These are phyloP conservation scores for Rhopalosiphum nymphaeae DNA, from an alignment of 2,888 invertebrate genomes.

Conservation along the genomic window DNA sequence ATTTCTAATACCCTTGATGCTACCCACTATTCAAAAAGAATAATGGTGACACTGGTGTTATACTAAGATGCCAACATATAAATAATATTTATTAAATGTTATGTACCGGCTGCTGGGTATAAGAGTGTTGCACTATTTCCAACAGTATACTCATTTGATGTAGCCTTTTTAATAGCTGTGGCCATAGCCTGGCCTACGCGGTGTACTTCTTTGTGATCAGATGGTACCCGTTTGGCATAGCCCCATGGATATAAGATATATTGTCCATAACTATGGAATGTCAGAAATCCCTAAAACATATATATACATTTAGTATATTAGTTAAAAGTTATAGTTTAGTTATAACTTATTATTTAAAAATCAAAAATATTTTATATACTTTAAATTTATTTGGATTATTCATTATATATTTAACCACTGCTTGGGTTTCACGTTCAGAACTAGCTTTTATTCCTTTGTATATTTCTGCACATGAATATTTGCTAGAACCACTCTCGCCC, in stretches of 20 bases:
- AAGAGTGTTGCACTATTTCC: conserved; percentile 84
- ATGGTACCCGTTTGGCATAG: conserved; percentile 73
- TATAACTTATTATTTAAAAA: conserved; percentile 20
- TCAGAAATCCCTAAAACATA: conserved; percentile 76
- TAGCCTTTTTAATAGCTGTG: conserved; percentile 75
- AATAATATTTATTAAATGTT: conserved; percentile 6
- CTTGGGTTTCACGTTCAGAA: conserved; percentile 88
- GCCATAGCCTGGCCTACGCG: conserved; percentile 80
- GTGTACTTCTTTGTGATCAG: conserved; percentile 80
- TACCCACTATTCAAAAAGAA: neutral
- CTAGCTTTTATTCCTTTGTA: conserved; percentile 84
- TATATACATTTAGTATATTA: neutral
- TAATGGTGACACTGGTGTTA: neutral
- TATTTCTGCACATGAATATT: conserved; percentile 85
- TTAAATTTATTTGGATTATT: conserved; percentile 66
- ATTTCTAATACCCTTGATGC: neutral
- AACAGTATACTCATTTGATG: conserved; percentile 79
- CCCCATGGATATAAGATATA: conserved; percentile 91
- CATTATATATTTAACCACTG: conserved; percentile 74
- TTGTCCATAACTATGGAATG: conserved; percentile 89
- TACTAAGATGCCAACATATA: neutral
- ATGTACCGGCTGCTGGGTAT: conserved; percentile 74
- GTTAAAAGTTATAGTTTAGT: neutral
- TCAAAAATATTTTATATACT: conserved; percentile 33
- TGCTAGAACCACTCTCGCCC: conserved; percentile 88